phyloP scores from a whole-genome alignment of 2,888 invertebrate species.

The Agrenia bidenticulata region DNA sequence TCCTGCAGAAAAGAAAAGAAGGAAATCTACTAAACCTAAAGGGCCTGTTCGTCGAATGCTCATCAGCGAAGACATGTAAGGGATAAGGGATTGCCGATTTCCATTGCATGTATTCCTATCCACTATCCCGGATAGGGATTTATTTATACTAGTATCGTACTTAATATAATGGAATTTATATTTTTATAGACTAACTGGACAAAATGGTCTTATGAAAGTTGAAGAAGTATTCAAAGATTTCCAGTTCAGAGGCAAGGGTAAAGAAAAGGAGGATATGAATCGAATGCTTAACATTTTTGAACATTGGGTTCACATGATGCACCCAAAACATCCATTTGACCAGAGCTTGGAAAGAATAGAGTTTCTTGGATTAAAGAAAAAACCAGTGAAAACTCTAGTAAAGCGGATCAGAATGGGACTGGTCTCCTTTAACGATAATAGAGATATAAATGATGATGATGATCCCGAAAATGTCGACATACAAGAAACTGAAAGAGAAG shows the following conservation, averaged over 20 bases:
- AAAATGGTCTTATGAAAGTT: constrained; percentile 77
- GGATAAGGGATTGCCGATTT: no score
- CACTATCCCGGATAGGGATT: background rate
- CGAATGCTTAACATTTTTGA: constrained; percentile 77
- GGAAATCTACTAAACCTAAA: constrained; percentile 30
- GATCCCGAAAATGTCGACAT: constrained; percentile 1
- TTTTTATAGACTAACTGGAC: constrained; percentile 66
- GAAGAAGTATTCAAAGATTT: constrained; percentile 77
- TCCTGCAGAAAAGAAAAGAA: constrained; percentile 32
- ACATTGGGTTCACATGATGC: constrained; percentile 91
- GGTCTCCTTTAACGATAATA: constrained; percentile 58
- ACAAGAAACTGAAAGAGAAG: background rate
- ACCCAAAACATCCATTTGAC: constrained; percentile 84
- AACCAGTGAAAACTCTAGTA: constrained; percentile 60
- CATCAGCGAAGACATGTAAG: constrained; percentile 49
- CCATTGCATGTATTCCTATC: no score
- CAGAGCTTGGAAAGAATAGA: constrained; percentile 79
- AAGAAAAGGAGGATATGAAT: constrained; percentile 80
- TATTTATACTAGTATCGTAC: no score
- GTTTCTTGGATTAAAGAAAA: constrained; percentile 76
- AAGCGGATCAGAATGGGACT: constrained; percentile 65
- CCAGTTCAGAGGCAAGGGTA: constrained; percentile 77
- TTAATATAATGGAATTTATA: background rate
- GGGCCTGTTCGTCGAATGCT: constrained; percentile 40
- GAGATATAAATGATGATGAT: constrained; percentile 57